Conservation (phyloP, 2,113 vertebrate species). For the Oncorhynchus nerka region DNA sequence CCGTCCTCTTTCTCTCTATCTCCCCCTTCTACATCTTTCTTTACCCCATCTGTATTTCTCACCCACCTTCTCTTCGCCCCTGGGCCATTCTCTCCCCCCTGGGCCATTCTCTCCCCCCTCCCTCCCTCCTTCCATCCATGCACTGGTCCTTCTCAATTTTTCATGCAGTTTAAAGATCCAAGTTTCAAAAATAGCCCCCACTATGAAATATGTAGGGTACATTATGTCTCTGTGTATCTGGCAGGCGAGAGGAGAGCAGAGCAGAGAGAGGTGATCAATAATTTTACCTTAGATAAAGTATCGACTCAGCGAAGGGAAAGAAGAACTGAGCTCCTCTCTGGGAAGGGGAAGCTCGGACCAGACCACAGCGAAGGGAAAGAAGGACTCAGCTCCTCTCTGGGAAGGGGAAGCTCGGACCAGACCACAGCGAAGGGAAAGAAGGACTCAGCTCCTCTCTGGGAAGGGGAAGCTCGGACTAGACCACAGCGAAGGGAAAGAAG, state of each 20-base stretch:
- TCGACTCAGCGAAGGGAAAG: constrained; percentile 27
- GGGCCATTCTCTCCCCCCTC: not conserved
- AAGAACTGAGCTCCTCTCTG: not conserved
- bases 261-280: constrained; percentile 57
- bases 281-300: constrained; percentile 56
- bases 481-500: too few relatives aligned
- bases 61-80: not conserved
- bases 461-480: too few relatives aligned
- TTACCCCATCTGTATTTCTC: not conserved
- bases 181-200: constrained; percentile 74
- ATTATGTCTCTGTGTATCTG: constrained; percentile 57
- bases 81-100: not conserved
- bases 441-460: too few relatives aligned
- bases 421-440: too few relatives aligned
- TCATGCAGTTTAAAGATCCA: constrained; percentile 74
- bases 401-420: too few relatives aligned
- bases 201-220: constrained; percentile 79
- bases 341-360: constrained; percentile 13
- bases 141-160: constrained; percentile 70
- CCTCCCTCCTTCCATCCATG: constrained; percentile 16
- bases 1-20: not conserved
- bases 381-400: too few relatives aligned
- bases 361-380: too few relatives aligned
- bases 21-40: not conserved
- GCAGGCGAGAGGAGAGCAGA: constrained; percentile 28